Conservation (phyloP, 2,888 invertebrate species). For the Acrobasis suavella region DNA sequence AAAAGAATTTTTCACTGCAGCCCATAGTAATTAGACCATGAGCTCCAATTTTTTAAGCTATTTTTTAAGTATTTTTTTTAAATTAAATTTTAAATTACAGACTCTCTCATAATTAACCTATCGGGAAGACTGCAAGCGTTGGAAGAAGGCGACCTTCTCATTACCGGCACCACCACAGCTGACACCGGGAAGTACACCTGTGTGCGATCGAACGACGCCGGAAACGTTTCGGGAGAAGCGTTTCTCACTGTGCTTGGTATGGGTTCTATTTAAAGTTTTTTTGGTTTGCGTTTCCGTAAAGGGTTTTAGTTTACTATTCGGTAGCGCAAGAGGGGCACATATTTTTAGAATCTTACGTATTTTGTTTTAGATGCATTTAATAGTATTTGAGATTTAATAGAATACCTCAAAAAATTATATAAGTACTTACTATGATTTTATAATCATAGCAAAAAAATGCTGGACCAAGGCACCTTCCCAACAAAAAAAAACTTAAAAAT, state of each 20-base stretch:
- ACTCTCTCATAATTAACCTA: constrained; percentile 72
- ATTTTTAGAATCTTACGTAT: too few relatives aligned
- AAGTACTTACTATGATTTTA: too few relatives aligned
- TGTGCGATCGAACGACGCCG: constrained; percentile 94
- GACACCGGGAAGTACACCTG: constrained; percentile 96
- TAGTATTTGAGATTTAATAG: too few relatives aligned
- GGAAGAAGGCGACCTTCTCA: constrained; percentile 93
- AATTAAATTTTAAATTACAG: constrained; percentile 42
- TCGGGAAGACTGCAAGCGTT: constrained; percentile 91
- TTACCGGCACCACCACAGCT: constrained; percentile 90
- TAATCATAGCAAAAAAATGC: too few relatives aligned
- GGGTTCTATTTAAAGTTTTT: constrained; percentile 24
- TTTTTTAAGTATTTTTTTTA: background rate
- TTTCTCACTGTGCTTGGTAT: constrained; percentile 92
- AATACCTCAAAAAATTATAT: too few relatives aligned
- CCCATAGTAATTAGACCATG: too few relatives aligned
- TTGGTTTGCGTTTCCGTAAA: background rate
- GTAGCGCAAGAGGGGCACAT: background rate
- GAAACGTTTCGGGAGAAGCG: constrained; percentile 91
- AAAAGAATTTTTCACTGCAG: too few relatives aligned
- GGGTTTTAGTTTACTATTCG: background rate
- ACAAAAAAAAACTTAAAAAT: too few relatives aligned
- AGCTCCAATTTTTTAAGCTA: too few relatives aligned
- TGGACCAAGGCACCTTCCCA: too few relatives aligned
- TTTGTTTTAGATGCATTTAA: too few relatives aligned